Base-by-base conservation (phyloP, 2,797 vertebrate genomes). In the Sylvilagus floridanus region DNA sequence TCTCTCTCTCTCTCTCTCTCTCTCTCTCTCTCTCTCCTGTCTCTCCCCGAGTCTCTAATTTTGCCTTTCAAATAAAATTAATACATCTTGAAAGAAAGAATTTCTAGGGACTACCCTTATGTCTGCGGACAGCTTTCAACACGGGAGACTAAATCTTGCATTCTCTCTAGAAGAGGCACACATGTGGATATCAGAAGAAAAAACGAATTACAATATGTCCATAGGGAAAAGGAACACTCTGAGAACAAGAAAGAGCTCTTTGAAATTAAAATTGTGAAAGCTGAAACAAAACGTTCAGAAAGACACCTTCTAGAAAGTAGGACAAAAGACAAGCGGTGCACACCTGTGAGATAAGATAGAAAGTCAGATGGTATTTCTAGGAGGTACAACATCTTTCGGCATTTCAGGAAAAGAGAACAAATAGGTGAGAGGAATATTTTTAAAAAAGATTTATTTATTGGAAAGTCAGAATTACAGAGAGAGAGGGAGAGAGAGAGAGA, bases 231-330 rank as follows among this genome's bases (percentile, higher is more conserved):
- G 52, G 71, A 88, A 90, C 57, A 68, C 47, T 26, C 16, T 60
- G 21, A 85, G 83, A 88, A 75, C 5, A 66, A 85, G 71, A 71
- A 84, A 32, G 71, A 37, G 4, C 66, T 65, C 52, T 83, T 71
- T 78, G 89, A 78, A 50, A 75, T 90, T 47, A 87, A 87, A 84
- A 87, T 54, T 30, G 78, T 24, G 72, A 60, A 88, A 81, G 9
- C 21, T 50, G 54, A 93, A 88, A 66, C n/a, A 94, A 63, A 78
- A 90, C 62, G 60, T 88, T 71, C 69, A 90, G 35, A 78, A 81
- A 66, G 69, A 57, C 11, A 52, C 88, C 32, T 84, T 7, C 30
- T 87, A 77, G 76, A 96, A 89, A 75, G 26, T 63, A 69, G 16
- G 32, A 81, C 0, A 37, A 60, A 26, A 47, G 52, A 84, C 24